These are phyloP conservation scores for Yoshiicerus persimilis DNA, from an alignment of 1,140 invertebrate species.

Conservation along the genomic window DNA sequence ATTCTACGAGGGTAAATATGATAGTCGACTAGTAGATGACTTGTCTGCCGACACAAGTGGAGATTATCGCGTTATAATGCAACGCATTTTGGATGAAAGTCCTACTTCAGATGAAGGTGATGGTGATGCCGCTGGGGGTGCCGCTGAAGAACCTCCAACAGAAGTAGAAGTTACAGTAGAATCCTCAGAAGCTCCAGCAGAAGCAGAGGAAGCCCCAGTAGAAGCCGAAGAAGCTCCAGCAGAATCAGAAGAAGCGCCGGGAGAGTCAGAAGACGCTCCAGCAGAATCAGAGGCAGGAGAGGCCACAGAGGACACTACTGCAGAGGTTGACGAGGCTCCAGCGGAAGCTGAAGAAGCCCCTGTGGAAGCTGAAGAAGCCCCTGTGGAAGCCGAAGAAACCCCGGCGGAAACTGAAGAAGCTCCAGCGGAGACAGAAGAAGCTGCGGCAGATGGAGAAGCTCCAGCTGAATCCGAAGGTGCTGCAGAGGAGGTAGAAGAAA, in stretches of 20 bases:
- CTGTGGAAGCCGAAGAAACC: not conserved
- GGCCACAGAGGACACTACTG: too few relatives aligned
- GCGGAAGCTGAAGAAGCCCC: not conserved
- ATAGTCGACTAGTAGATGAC: conserved; percentile 51
- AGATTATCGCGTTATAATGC: conserved; percentile 46
- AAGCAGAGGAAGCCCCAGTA: not conserved
- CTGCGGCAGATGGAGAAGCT: not conserved
- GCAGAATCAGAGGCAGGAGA: not conserved
- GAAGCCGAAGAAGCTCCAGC: not conserved
- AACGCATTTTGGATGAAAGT: conserved; percentile 12
- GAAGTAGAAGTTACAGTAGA: not conserved
- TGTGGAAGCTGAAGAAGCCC: not conserved
- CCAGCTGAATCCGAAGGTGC: not conserved
- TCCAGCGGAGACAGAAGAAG: not conserved
- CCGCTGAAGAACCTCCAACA: not conserved
- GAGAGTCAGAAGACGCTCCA: not conserved
- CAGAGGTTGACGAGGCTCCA: not conserved
- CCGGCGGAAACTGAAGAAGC: not conserved
- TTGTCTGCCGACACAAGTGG: conserved; percentile 55
- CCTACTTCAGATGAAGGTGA: not conserved
- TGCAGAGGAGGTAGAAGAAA: not conserved
- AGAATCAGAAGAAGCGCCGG: not conserved
- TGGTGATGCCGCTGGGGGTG: not conserved
- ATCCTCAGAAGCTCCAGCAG: not conserved
- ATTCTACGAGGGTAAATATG: conserved; percentile 53